phyloP scores from a whole-genome alignment of 2,888 invertebrate species.

The Argynnis bischoffii region DNA sequence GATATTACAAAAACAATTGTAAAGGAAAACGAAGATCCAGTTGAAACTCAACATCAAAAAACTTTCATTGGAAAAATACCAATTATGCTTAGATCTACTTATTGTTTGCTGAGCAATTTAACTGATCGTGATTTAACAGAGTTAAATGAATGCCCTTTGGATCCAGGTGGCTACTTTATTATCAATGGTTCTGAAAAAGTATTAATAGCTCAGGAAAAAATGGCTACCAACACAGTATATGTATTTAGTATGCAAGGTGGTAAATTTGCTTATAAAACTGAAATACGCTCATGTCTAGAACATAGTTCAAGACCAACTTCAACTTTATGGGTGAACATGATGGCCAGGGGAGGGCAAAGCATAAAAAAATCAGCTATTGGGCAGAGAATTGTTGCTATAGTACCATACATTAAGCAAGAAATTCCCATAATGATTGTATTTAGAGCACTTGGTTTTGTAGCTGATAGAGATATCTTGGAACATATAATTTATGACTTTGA shows the following conservation, averaged over 20 bases:
- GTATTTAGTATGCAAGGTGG: constrained; percentile 99
- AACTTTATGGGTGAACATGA: constrained; percentile 99
- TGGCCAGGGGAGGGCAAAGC: constrained; percentile 98
- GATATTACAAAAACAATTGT: constrained; percentile 98
- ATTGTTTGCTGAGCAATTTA: constrained; percentile 95
- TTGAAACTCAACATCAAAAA: constrained; percentile 91
- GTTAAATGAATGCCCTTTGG: constrained; percentile 99
- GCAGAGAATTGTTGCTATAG: constrained; percentile 97
- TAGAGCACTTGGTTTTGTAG: constrained; percentile 99
- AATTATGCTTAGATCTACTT: constrained; percentile 99
- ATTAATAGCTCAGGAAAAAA: constrained; percentile 99
- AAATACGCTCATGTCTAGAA: constrained; percentile 91
- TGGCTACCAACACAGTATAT: constrained; percentile 99
- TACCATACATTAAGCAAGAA: constrained; percentile 99
- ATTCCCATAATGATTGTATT: constrained; percentile 99
- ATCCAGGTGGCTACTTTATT: constrained; percentile 99
- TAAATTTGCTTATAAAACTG: constrained; percentile 99
- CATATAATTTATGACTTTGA: constrained; percentile 99
- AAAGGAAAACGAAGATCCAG: constrained; percentile 94
- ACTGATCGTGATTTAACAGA: constrained; percentile 99
- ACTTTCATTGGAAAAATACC: constrained; percentile 95
- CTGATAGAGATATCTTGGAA: constrained; percentile 99
- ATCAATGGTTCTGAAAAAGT: constrained; percentile 99
- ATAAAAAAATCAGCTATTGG: constrained; percentile 99
- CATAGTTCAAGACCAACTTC: constrained; percentile 96